These are phyloP conservation scores for Parochlus steinenii DNA, from an alignment of 2,888 invertebrate genomes.

Conservation along the genomic window DNA sequence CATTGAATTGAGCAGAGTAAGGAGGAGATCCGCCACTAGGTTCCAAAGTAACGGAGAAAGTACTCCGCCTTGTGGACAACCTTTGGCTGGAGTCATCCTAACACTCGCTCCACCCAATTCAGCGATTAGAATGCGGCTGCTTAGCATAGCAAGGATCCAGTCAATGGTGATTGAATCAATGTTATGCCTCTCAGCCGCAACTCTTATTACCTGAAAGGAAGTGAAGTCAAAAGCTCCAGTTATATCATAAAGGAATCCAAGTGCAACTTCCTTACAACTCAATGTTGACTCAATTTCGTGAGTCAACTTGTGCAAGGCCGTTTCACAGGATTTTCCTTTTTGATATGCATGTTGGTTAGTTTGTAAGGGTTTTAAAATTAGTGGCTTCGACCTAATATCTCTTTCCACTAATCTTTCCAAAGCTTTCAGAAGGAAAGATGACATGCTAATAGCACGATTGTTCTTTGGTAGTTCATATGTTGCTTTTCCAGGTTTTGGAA, in stretches of 20 bases:
- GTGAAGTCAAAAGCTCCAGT: conserved; percentile 18
- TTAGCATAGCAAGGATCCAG: no score
- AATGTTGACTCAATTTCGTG: conserved; percentile 9
- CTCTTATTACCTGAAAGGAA: conserved; percentile 12
- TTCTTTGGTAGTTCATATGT: conserved; percentile 13
- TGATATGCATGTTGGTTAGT: conserved; percentile 15
- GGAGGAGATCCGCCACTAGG: no score
- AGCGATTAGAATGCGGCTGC: no score
- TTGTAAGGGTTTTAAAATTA: conserved; percentile 10
- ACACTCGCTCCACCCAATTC: no score
- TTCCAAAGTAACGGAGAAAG: no score
- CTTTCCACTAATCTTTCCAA: conserved; percentile 16
- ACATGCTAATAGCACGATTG: conserved; percentile 16
- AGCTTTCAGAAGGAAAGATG: conserved; percentile 16
- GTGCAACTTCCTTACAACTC: conserved; percentile 10
- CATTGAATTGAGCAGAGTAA: no score
- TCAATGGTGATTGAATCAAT: no score
- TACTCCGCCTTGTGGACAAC: no score
- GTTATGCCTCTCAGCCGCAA: no score
- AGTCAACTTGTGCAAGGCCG: background rate
- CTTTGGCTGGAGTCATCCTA: no score
- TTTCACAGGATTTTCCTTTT: conserved; percentile 14
- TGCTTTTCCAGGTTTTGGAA: conserved; percentile 15
- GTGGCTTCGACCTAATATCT: conserved; percentile 12
- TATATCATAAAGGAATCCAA: conserved; percentile 16